Conservation (phyloP, 2,113 vertebrate species). For the Abramis brama region DNA sequence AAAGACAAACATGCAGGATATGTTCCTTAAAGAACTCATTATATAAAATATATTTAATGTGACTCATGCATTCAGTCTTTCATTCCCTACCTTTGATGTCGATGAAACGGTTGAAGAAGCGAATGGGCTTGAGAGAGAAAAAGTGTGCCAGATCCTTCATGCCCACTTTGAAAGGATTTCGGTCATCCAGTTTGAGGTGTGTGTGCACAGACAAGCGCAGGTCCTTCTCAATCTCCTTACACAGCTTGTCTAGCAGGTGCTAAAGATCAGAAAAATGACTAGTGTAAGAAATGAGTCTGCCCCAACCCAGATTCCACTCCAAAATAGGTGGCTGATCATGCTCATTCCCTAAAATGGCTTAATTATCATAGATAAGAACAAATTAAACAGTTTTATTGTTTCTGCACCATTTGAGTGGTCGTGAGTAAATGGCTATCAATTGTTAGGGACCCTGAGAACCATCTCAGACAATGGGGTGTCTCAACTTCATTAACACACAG, state of each 20-base stretch:
- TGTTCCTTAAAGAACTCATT: neutral
- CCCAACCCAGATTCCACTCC: too few relatives aligned
- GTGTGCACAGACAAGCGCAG: slow-evolving; percentile 96
- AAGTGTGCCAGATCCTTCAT: slow-evolving; percentile 97
- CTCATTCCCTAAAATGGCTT: too few relatives aligned
- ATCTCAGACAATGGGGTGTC: too few relatives aligned
- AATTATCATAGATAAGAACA: too few relatives aligned
- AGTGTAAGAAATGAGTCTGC: too few relatives aligned
- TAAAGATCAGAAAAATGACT: slow-evolving; percentile 54
- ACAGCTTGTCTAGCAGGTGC: slow-evolving; percentile 95
- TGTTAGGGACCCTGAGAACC: too few relatives aligned
- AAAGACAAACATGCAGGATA: neutral
- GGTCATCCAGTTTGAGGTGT: slow-evolving; percentile 94
- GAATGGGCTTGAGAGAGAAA: slow-evolving; percentile 93
- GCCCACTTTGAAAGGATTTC: slow-evolving; percentile 97
- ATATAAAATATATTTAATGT: neutral
- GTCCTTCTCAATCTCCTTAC: slow-evolving; percentile 98
- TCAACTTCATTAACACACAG: too few relatives aligned
- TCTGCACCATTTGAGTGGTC: too few relatives aligned
- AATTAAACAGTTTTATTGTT: too few relatives aligned
- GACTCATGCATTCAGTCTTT: neutral
- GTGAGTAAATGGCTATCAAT: too few relatives aligned
- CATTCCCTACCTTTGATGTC: slow-evolving; percentile 89
- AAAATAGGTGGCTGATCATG: too few relatives aligned
- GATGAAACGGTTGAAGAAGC: slow-evolving; percentile 98